These are phyloP conservation scores for Sapayoa aenigma DNA, from an alignment of 2,113 vertebrate genomes.

Conservation along the genomic window DNA sequence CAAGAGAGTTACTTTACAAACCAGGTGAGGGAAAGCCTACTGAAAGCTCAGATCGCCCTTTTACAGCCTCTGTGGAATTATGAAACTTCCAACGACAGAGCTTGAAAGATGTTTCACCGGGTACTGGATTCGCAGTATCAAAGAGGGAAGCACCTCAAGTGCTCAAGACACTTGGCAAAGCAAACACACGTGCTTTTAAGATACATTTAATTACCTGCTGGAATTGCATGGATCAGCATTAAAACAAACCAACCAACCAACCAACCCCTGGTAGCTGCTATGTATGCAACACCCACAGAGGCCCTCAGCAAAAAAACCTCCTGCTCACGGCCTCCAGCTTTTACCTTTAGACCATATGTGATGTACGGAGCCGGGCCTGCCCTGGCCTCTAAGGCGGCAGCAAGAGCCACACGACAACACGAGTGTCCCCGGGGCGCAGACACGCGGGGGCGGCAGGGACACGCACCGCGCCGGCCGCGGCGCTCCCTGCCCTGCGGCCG, in stretches of 20 bases:
- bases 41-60: neutral
- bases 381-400: neutral
- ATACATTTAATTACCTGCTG: neutral
- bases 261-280: too few species aligned
- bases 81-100: rapidly evolving
- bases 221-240: neutral
- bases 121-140: neutral
- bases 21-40: neutral
- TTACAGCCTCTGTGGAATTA: neutral
- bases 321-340: neutral
- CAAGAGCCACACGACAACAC: too few species aligned
- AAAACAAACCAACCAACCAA: neutral
- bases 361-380: rapidly evolving
- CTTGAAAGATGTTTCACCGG: neutral
- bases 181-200: rapidly evolving
- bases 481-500: neutral
- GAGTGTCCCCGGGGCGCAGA: neutral
- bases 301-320: too few species aligned
- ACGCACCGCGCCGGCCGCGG: neutral
- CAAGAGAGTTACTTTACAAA: neutral
- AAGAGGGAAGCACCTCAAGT: neutral
- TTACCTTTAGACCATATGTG: rapidly evolving
- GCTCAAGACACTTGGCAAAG: neutral
- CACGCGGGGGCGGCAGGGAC: neutral
- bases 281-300: neutral